Conservation (phyloP, 1,140 invertebrate species). For the Andrena cerasifolii region DNA sequence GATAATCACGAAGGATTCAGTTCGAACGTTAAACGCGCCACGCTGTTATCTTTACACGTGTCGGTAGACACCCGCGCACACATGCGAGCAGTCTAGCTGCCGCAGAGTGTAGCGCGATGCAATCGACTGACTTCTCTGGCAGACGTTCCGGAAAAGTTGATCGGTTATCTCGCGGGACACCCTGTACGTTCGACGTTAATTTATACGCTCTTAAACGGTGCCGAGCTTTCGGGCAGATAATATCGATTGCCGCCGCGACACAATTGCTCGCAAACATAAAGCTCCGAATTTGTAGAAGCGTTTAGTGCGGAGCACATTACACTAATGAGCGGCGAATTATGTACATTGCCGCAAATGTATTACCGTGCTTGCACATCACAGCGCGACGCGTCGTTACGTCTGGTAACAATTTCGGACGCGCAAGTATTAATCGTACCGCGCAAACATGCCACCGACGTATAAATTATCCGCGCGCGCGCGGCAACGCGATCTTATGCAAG, state of each 20-base stretch:
- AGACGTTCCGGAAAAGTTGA: too few species aligned
- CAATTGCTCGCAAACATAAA: slow-evolving; percentile 65
- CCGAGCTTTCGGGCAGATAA: slow-evolving; percentile 32
- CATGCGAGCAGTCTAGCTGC: not conserved
- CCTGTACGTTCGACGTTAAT: slow-evolving; percentile 25
- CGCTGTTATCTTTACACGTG: slow-evolving; percentile 4
- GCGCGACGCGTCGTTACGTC: slow-evolving; percentile 55
- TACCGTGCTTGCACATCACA: slow-evolving; percentile 46
- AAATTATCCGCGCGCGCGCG: slow-evolving; percentile 39
- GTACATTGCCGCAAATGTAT: slow-evolving; percentile 63
- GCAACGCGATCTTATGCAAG: slow-evolving; percentile 51
- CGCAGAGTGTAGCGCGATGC: too few species aligned
- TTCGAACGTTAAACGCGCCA: slow-evolving; percentile 2
- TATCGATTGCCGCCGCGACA: slow-evolving; percentile 58
- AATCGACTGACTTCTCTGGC: too few species aligned
- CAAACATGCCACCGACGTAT: slow-evolving; percentile 53
- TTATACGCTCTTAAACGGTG: slow-evolving; percentile 38
- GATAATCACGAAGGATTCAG: slow-evolving; percentile 16
- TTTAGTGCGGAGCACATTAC: slow-evolving; percentile 64
- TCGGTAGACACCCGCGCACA: not conserved
- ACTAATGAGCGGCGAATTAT: slow-evolving; percentile 69
- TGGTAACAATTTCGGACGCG: slow-evolving; percentile 62
- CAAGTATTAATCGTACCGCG: slow-evolving; percentile 64
- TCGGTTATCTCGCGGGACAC: too few species aligned
- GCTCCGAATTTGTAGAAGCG: slow-evolving; percentile 66